Evolutionary conservation across 1,140 invertebrate species (phyloP), one percentile per base, ranked within the genome.

Genomic region (Drosophila ogumai): DNA sequence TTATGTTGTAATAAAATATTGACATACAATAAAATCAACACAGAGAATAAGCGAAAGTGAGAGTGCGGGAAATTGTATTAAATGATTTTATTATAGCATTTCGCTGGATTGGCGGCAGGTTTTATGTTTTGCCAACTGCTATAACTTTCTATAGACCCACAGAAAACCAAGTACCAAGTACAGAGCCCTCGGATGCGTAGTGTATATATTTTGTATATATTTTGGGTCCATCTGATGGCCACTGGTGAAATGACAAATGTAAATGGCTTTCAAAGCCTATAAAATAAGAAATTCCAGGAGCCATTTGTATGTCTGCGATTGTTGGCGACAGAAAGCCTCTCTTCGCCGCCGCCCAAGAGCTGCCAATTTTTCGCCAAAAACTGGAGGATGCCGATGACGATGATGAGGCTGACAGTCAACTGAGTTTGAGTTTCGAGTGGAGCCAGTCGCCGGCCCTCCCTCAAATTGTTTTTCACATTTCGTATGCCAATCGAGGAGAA

Each of bases 191-290:
- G 8, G 46, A 49, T 38, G 50, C 50, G 32, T 54, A 54, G 50
- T 54, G 50, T 46, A 43, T 77, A 61, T 56, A 59, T 15, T 25
- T 8, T 25, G 3, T 49, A 9, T 50, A 31, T 71, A 32, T 80
- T 63, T 34, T 61, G 59, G 46, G 49, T 36, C 50, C 17, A 34
- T 34, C 50, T 22, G 44, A 57, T 57, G 67, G 34, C 38, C 67
- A 68, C 52, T 38, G 61, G 57, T 59, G 68, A 78, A 77, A 82
- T 82, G 79, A 82, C 79, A 84, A 84, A 84, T 84, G 81, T 84
- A 84, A 84, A 84, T 84, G 76, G 73, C 81, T 76, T 81, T 84
- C 66, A 80, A 84, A 68, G 72, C 77, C 81, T 77, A 84, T 84
- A 84, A 84, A 84, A 80, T 80, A 84, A 80, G 65, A 84, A 84